phyloP scores from a whole-genome alignment of 2,797 vertebrate species.

The Crypturellus tataupa region DNA sequence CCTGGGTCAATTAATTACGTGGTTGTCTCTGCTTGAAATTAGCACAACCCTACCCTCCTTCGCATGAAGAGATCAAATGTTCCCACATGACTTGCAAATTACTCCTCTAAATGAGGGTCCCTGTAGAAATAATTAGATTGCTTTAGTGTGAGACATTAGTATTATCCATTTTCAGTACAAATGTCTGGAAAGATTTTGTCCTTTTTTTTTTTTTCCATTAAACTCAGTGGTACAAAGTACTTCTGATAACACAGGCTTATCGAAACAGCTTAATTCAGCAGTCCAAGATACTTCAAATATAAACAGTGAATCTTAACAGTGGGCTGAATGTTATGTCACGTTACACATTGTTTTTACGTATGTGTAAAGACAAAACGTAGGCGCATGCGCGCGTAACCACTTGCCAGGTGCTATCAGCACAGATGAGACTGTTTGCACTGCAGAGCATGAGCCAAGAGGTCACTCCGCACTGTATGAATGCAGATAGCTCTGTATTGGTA shows the following conservation, averaged over 20 bases:
- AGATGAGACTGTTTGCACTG: background rate
- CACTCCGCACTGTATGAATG: rapidly evolving
- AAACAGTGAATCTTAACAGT: background rate
- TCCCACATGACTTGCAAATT: slow-evolving; percentile 45
- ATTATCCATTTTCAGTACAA: background rate
- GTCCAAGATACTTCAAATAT: rapidly evolving
- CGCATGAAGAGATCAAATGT: slow-evolving; percentile 30
- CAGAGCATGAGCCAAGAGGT: rapidly evolving
- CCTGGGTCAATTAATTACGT: slow-evolving; percentile 65
- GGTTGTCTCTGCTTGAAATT: slow-evolving; percentile 58
- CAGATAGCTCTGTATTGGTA: background rate
- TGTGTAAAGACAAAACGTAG: rapidly evolving
- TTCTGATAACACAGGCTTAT: background rate
- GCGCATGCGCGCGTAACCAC: rapidly evolving
- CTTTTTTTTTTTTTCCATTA: background rate
- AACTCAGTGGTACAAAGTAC: background rate
- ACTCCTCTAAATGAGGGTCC: slow-evolving; percentile 24
- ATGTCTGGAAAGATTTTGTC: background rate
- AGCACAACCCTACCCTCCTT: slow-evolving; percentile 17
- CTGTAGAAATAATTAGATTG: slow-evolving; percentile 12
- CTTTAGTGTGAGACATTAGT: slow-evolving; percentile 1
- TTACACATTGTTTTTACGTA: background rate
- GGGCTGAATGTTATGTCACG: background rate
- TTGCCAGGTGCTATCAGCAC: rapidly evolving
- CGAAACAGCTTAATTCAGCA: background rate